Percentiles rank a stretch among this genome's conserved stretches.
phyloP scores from a whole-genome alignment of 2,888 invertebrate genomes.

The Ferdinandea cuprea region DNA sequence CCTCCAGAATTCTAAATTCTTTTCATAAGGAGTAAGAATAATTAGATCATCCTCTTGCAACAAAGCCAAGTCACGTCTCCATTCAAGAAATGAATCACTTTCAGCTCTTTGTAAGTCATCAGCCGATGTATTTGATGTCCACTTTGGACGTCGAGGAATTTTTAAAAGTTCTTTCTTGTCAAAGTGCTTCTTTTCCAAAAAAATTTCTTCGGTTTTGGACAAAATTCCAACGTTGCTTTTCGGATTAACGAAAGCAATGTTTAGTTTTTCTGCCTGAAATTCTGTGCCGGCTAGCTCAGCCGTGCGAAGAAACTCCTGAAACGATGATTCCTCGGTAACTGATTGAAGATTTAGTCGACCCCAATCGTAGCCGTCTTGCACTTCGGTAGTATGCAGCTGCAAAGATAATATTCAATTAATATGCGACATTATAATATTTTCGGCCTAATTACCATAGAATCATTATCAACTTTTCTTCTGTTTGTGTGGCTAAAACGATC shows the following conservation, averaged over 20 bases:
- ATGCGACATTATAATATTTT: neutral
- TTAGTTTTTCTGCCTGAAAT: slow-evolving; percentile 95
- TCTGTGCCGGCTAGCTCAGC: slow-evolving; percentile 97
- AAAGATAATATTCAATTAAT: too few species aligned
- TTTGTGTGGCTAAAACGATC: slow-evolving; percentile 88
- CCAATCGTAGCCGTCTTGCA: slow-evolving; percentile 96
- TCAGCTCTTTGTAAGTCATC: slow-evolving; percentile 92
- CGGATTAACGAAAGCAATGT: slow-evolving; percentile 89
- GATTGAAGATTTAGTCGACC: slow-evolving; percentile 94
- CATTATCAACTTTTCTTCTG: slow-evolving; percentile 87
- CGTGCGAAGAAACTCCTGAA: slow-evolving; percentile 97
- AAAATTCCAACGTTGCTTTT: slow-evolving; percentile 86
- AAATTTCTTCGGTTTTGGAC: slow-evolving; percentile 85
- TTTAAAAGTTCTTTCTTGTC: slow-evolving; percentile 87
- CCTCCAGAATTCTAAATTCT: slow-evolving; percentile 98
- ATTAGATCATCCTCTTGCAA: slow-evolving; percentile 91
- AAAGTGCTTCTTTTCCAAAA: slow-evolving; percentile 84
- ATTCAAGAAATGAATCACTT: slow-evolving; percentile 92
- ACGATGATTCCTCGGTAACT: slow-evolving; percentile 96
- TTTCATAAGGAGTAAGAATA: slow-evolving; percentile 97
- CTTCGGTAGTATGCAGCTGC: slow-evolving; percentile 91
- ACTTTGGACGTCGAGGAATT: slow-evolving; percentile 94
- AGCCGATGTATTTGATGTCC: slow-evolving; percentile 89
- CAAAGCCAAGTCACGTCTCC: slow-evolving; percentile 92
- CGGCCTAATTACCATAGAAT: slow-evolving; percentile 87